Evolutionary conservation across 2,888 invertebrate species (phyloP), one percentile per base, ranked within the genome.

Genomic region (Strigamia maritima): DNA sequence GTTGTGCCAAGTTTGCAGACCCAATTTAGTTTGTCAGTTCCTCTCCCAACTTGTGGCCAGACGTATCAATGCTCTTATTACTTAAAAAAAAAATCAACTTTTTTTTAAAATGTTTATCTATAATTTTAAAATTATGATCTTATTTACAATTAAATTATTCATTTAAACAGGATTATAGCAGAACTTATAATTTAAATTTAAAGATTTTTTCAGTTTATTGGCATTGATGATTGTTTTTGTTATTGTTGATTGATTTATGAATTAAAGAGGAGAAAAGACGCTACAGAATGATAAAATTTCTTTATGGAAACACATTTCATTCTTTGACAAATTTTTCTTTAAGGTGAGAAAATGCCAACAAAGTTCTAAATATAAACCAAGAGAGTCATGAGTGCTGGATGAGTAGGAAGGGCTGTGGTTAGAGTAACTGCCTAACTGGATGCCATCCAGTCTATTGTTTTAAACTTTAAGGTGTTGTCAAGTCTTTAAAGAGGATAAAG

Each of bases 1-100:
- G 60, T 65, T 65, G 60, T 65, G 60, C 60, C 60, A 65, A 65
- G 60, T 65, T 65, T 65, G 60, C 60, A 65, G 24, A 22, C 60
- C 60, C 60, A 65, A 65, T 65, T 65, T 65, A 65, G 60, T 65
- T 65, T 65, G 60, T 65, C 60, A 65, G 60, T 65, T 65, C 60
- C 24, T 65, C 60, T 19, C 19, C 54, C 38, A 54, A 54, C 54
- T 54, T 54, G 54, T 54, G 54, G 54, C 60, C 60, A 65, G 60
- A 65, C 60, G 6, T 24, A 65, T 65, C 60, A 65, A 22, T 65
- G 24, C 24, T 65, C 24, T 12, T 65, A 44, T 44, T 44, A 44
- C 2, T 44, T 44, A 1, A 44, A 44, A 44, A 44, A 44, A 44
- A 44, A 44, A 4, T 35, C n/a, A n/a, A n/a, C n/a, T n/a, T n/a